A percentile compares a stretch with the other conserved stretches of the same genome.
Conservation (phyloP, 2,113 vertebrate genomes). For the Himantopus leucocephalus region DNA sequence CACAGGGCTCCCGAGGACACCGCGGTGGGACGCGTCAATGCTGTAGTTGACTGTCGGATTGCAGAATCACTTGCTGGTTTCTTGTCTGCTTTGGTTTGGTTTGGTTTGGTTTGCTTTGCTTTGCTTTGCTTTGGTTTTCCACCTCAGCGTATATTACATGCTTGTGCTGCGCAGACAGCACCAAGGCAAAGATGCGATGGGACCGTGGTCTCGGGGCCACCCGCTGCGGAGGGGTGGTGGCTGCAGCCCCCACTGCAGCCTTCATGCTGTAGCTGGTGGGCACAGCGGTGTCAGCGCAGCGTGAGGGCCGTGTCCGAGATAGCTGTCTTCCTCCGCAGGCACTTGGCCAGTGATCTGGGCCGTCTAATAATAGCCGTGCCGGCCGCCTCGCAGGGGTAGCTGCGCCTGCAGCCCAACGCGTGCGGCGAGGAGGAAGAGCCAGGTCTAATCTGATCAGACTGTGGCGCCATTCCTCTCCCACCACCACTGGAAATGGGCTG, state of each 20-base stretch:
- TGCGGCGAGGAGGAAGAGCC: neutral
- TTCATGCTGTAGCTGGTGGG: neutral
- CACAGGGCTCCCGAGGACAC: neutral
- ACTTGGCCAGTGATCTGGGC: no score
- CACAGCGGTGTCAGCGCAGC: neutral
- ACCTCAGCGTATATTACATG: neutral
- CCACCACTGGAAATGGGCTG: neutral
- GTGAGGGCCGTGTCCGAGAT: no score
- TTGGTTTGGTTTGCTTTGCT: neutral
- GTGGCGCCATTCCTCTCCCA: neutral
- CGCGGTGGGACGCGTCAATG: accelerated
- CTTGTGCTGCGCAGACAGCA: neutral
- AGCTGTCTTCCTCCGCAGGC: neutral
- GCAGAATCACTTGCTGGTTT: neutral
- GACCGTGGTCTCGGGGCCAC: neutral
- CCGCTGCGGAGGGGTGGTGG: neutral
- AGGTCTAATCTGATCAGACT: neutral
- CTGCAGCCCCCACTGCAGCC: neutral
- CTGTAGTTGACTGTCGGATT: neutral
- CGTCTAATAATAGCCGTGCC: accelerated
- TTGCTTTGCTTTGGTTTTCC: neutral
- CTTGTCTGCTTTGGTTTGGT: no score
- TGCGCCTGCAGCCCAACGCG: neutral
- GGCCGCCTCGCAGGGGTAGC: neutral
- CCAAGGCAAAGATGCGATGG: neutral